A percentile compares a stretch with the other conserved stretches of the same genome.
Evolutionary conservation across 2,888 invertebrate genomes (phyloP).

Genomic region (Adineta ricciae): DNA sequence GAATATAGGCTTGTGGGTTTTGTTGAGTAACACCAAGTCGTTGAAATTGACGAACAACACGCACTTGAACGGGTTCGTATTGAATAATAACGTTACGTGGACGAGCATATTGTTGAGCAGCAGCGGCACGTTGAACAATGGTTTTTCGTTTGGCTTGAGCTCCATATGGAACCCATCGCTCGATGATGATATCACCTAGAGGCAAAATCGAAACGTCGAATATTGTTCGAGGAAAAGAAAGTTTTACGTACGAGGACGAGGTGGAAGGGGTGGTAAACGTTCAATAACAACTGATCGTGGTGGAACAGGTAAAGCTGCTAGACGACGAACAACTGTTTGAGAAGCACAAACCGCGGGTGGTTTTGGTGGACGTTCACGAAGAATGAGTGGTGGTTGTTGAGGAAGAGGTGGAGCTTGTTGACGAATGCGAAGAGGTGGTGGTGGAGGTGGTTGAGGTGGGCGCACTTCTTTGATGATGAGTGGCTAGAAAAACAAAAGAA

Average conservation of each 20-base stretch:
- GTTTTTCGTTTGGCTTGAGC: constrained; percentile 26
- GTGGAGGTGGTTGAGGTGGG: not conserved
- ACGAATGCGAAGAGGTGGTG: not conserved
- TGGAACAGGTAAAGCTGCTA: not conserved
- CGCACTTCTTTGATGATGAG: not conserved
- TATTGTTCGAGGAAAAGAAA: not conserved
- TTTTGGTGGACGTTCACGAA: not conserved
- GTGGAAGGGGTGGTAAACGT: not conserved
- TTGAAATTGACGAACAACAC: constrained; percentile 25
- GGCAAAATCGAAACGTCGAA: not conserved
- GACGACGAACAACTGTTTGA: not conserved
- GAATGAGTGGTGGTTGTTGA: not conserved
- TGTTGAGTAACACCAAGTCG: constrained; percentile 23
- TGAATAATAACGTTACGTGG: constrained; percentile 30
- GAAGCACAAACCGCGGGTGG: not conserved
- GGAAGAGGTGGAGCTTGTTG: not conserved
- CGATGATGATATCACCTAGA: constrained; percentile 16
- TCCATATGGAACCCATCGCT: constrained; percentile 32
- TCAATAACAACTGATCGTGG: not conserved
- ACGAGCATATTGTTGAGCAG: constrained; percentile 1
- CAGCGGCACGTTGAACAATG: not conserved
- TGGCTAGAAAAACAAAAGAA: not conserved
- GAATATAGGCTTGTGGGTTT: constrained; percentile 24
- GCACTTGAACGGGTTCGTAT: constrained; percentile 28
- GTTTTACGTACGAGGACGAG: not conserved